These are phyloP conservation scores for Sylvia borin DNA, from an alignment of 2,797 vertebrate species.

Conservation along the genomic window DNA sequence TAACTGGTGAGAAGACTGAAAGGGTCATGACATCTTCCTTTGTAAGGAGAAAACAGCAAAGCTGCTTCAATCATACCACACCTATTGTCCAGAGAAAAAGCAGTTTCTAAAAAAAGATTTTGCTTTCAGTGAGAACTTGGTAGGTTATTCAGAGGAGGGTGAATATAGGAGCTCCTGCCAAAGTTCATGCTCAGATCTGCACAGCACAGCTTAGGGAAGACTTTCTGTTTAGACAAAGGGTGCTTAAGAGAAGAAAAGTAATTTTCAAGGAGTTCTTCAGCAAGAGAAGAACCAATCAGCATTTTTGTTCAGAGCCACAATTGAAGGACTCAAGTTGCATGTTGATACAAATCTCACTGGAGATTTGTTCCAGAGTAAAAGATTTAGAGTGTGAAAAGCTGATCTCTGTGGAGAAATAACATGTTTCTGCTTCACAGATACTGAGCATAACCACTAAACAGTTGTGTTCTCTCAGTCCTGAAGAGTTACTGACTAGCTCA, in stretches of 20 bases:
- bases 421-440: neutral
- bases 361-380: neutral
- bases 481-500: neutral
- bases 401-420: neutral
- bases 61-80: neutral
- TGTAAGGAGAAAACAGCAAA: neutral
- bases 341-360: neutral
- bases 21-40: neutral
- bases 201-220: neutral
- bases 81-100: neutral
- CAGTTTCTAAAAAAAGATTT: constrained; percentile 15
- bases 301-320: constrained; percentile 34
- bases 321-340: neutral
- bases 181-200: neutral
- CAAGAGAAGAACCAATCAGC: constrained; percentile 28
- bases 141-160: neutral
- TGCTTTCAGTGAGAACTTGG: neutral
- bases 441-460: neutral
- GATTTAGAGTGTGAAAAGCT: neutral
- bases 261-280: neutral
- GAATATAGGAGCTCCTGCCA: neutral
- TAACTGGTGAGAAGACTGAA: neutral
- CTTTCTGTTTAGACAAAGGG: constrained; percentile 5
- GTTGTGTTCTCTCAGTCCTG: neutral
- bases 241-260: neutral